Evolutionary conservation across 2,113 vertebrate species (phyloP).

Genomic region (Myotis brandtii): DNA sequence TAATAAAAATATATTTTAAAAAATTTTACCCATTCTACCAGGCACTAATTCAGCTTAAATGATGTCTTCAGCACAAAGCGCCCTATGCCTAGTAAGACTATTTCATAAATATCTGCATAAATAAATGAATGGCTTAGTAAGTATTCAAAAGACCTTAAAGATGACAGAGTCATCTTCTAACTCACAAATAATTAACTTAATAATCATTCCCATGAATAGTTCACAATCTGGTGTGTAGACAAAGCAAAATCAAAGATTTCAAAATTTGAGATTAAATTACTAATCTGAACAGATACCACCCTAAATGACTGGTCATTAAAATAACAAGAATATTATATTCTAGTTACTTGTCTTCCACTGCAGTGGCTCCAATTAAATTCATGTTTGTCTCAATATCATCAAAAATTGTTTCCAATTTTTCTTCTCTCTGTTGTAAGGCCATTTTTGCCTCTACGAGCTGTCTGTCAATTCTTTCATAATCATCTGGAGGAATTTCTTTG

Average conservation of each 20-base stretch:
- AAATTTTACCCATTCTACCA: conserved; percentile 18
- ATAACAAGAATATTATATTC: conserved; percentile 44
- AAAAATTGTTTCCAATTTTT: conserved; percentile 93
- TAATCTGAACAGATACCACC: not conserved
- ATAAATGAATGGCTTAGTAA: conserved; percentile 35
- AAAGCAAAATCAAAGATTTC: conserved; percentile 55
- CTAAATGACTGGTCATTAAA: conserved; percentile 49
- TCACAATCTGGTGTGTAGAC: conserved; percentile 22
- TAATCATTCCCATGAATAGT: conserved; percentile 42
- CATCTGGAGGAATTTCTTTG: conserved; percentile 90
- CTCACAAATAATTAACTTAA: conserved; percentile 51
- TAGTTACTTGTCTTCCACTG: conserved; percentile 96
- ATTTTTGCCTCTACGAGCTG: conserved; percentile 92
- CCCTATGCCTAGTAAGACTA: not conserved
- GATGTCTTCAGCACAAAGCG: conserved; percentile 11
- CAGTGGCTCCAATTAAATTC: conserved; percentile 97
- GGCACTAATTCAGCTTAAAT: not conserved
- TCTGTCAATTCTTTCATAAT: conserved; percentile 89
- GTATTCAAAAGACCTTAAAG: conserved; percentile 1
- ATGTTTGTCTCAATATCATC: conserved; percentile 95
- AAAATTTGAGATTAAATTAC: conserved; percentile 52
- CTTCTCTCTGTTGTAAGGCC: conserved; percentile 96
- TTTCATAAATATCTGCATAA: conserved; percentile 37
- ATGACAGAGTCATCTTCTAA: conserved; percentile 37
- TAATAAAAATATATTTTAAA: too few relatives aligned